Percentiles rank a stretch among this genome's conserved stretches.
Conservation (phyloP, 2,888 invertebrate species). For the Clunio marinus region DNA sequence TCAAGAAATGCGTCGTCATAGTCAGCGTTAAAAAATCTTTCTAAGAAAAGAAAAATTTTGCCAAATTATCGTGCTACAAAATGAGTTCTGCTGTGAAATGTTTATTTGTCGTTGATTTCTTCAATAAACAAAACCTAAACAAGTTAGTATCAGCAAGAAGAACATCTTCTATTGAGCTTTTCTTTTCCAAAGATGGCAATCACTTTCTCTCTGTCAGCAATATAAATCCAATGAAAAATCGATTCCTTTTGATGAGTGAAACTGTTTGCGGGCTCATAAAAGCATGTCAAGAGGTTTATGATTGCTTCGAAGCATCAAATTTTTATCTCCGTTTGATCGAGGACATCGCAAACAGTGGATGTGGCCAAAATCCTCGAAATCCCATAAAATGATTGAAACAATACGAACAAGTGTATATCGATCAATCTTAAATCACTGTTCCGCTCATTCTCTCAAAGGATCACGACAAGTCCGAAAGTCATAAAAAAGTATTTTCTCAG, state of each 20-base stretch:
- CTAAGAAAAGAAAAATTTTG: not conserved
- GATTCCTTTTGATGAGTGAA: not conserved
- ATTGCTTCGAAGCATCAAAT: not conserved
- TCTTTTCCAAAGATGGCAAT: not conserved
- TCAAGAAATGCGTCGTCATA: not conserved
- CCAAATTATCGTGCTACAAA: slow-evolving; percentile 3
- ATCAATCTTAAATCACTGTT: not conserved
- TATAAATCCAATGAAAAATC: slow-evolving; percentile 20
- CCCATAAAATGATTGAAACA: slow-evolving; percentile 10
- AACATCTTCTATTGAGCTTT: too few species aligned
- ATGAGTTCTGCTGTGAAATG: slow-evolving; percentile 16
- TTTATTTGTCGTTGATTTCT: slow-evolving; percentile 10
- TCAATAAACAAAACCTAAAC: slow-evolving; percentile 17
- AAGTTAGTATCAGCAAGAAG: not conserved
- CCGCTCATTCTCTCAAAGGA: not conserved
- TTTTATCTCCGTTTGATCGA: not conserved
- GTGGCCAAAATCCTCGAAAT: not conserved
- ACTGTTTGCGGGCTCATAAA: not conserved
- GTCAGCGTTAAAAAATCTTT: slow-evolving; percentile 1
- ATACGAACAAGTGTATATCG: not conserved
- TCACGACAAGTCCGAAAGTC: not conserved
- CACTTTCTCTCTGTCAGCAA: not conserved
- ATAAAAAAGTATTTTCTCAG: slow-evolving; percentile 1
- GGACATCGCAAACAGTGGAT: not conserved
- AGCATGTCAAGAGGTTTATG: not conserved